Evolutionary conservation across 2,113 vertebrate genomes (phyloP).

Genomic region (Empidonax alnorum): DNA sequence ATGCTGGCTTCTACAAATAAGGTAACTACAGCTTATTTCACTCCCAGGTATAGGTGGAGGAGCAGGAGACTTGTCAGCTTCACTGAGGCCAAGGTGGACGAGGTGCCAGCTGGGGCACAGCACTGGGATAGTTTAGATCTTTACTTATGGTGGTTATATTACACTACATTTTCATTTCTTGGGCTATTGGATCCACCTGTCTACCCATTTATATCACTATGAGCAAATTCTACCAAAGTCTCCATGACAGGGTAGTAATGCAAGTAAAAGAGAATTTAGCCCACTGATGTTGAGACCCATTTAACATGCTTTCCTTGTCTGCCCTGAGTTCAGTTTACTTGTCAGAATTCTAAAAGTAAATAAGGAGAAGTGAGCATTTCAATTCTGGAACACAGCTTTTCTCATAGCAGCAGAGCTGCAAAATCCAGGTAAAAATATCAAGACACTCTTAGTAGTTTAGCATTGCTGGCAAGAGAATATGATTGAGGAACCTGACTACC

Average conservation of each 20-base stretch:
- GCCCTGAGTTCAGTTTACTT: background rate
- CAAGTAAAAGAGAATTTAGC: background rate
- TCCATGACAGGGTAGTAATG: background rate
- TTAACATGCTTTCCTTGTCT: background rate
- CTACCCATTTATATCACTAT: background rate
- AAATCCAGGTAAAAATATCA: background rate
- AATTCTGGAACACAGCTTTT: background rate
- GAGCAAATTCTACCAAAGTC: background rate
- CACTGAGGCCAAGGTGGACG: background rate
- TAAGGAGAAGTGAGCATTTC: background rate
- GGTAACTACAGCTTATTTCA: background rate
- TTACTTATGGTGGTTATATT: background rate
- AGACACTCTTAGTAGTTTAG: background rate
- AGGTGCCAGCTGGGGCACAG: background rate
- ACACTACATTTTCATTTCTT: background rate
- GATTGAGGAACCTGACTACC: background rate
- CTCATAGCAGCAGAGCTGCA: background rate
- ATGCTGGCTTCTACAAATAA: background rate
- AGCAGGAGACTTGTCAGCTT: background rate
- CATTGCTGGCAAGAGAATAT: background rate
- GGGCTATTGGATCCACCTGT: background rate
- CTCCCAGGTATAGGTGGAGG: fast-evolving
- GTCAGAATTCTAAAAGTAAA: background rate
- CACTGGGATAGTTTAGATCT: background rate
- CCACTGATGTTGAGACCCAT: background rate